Evolutionary conservation across 2,113 vertebrate genomes (phyloP).

Genomic region (Ifrita kowaldi): DNA sequence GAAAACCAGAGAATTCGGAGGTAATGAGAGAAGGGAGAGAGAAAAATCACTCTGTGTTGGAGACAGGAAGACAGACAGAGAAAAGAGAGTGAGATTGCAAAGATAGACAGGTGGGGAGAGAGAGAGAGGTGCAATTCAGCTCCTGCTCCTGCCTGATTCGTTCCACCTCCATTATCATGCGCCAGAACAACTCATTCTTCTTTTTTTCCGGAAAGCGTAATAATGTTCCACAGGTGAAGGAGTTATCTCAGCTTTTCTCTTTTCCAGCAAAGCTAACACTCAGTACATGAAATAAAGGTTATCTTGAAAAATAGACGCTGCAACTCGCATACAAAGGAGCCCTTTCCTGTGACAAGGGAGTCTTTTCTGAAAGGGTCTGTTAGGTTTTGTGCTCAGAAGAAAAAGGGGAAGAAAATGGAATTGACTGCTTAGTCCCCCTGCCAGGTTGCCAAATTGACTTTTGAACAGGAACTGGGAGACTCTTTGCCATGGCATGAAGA

Average conservation of each 20-base stretch:
- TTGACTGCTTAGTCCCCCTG: neutral
- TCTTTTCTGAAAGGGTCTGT: conserved; percentile 12
- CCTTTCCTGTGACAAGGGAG: conserved; percentile 13
- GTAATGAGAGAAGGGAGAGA: neutral
- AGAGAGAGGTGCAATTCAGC: neutral
- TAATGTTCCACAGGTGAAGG: conserved; percentile 54
- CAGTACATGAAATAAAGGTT: conserved; percentile 56
- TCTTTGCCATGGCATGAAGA: neutral
- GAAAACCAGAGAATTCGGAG: conserved; percentile 8
- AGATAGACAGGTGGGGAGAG: neutral
- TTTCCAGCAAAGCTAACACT: conserved; percentile 48
- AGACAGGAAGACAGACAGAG: neutral
- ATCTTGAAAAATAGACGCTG: conserved; percentile 48
- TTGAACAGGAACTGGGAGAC: neutral
- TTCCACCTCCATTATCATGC: conserved; percentile 33
- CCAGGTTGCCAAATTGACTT: neutral
- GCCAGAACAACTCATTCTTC: conserved; percentile 12
- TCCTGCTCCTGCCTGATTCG: neutral
- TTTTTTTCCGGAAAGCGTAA: conserved; percentile 22
- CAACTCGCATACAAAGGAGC: conserved; percentile 35
- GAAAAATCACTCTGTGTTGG: neutral
- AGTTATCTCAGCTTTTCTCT: conserved; percentile 49
- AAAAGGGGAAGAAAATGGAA: neutral
- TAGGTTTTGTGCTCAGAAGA: neutral
- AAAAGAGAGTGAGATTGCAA: conserved; percentile 19